phyloP scores from a whole-genome alignment of 2,888 invertebrate genomes.

The Sussaba pulchella region DNA sequence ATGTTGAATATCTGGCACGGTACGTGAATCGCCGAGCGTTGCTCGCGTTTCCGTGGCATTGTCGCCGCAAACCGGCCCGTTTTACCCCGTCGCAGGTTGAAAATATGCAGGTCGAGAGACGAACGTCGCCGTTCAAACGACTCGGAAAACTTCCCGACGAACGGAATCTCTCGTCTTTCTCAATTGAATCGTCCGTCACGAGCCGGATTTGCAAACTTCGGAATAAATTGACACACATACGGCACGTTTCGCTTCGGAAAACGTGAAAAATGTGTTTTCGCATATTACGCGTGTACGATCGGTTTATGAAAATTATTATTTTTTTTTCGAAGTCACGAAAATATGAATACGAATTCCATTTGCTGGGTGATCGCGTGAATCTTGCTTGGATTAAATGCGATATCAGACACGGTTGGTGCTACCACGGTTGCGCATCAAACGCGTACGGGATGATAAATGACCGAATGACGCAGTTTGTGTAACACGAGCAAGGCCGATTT shows the following conservation, averaged over 20 bases:
- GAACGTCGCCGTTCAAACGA: neutral
- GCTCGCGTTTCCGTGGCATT: constrained; percentile 81
- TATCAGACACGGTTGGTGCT: neutral
- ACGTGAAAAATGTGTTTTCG: neutral
- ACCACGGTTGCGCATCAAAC: neutral
- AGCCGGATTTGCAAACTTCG: constrained; percentile 35
- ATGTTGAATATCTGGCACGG: constrained; percentile 68
- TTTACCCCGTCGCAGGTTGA: constrained; percentile 60
- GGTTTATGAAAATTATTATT: neutral
- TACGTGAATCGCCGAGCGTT: constrained; percentile 58
- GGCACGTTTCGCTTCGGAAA: neutral
- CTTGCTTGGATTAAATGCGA: neutral
- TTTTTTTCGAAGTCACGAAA: too few species aligned
- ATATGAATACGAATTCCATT: neutral
- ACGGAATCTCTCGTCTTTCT: constrained; percentile 36
- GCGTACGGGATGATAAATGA: constrained; percentile 33
- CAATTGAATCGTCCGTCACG: constrained; percentile 47
- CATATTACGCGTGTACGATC: neutral
- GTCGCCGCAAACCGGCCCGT: constrained; percentile 68
- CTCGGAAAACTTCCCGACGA: constrained; percentile 38
- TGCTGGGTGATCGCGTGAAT: neutral
- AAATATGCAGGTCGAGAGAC: constrained; percentile 71
- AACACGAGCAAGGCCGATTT: constrained; percentile 54
- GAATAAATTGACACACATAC: constrained; percentile 40
- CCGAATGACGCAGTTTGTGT: constrained; percentile 39